Evolutionary conservation across 2,113 vertebrate species (phyloP).

Genomic region (Brachyhypopomus occidentalis): DNA sequence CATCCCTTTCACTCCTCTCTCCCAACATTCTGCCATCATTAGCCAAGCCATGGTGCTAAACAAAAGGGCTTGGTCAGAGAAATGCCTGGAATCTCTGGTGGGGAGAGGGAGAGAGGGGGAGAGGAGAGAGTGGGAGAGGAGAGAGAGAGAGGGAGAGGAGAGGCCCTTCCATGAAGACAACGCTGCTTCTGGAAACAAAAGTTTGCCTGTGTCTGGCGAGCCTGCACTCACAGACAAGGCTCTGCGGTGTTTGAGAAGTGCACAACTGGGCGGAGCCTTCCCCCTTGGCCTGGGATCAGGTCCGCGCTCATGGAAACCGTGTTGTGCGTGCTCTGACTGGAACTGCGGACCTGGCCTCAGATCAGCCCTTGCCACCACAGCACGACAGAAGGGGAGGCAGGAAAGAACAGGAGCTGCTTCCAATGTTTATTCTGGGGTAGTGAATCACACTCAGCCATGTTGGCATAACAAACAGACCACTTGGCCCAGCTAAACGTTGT

Average conservation of each 20-base stretch:
- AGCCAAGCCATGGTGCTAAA: not conserved
- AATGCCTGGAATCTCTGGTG: not conserved
- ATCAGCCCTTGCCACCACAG: slow-evolving; percentile 15
- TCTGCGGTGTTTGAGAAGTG: not conserved
- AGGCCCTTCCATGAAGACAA: not conserved
- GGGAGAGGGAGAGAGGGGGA: not conserved
- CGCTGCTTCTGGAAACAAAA: slow-evolving; percentile 14
- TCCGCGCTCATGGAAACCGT: not conserved
- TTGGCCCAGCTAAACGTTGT: slow-evolving; percentile 9
- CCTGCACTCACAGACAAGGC: slow-evolving; percentile 11
- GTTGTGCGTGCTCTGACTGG: too few species aligned
- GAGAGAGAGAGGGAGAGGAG: not conserved
- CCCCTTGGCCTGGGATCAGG: not conserved
- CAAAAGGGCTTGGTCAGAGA: not conserved
- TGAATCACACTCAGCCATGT: slow-evolving; percentile 40
- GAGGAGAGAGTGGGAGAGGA: not conserved
- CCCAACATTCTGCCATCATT: not conserved
- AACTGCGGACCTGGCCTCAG: slow-evolving; percentile 18
- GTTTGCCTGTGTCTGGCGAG: slow-evolving; percentile 23
- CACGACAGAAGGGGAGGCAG: slow-evolving; percentile 16
- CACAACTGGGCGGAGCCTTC: slow-evolving; percentile 23
- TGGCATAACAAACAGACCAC: slow-evolving; percentile 21
- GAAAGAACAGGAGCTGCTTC: slow-evolving; percentile 31
- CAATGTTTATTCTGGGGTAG: slow-evolving; percentile 40
- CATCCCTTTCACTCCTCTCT: not conserved